Evolutionary conservation across 2,113 vertebrate species (phyloP), one percentile per base, ranked within the genome.

Genomic region (Gopherus evgoodei): DNA sequence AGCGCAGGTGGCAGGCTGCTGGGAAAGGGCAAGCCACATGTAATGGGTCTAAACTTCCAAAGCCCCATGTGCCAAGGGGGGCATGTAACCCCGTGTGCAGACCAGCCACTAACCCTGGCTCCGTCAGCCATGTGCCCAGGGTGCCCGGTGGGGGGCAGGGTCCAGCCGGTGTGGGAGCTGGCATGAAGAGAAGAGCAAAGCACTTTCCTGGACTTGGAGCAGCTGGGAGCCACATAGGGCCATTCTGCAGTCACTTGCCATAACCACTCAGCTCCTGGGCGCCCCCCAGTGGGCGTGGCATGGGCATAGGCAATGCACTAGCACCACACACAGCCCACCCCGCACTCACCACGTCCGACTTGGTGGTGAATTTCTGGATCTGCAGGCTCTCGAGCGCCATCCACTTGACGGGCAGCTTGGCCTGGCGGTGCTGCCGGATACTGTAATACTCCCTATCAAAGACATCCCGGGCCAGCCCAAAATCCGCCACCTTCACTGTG

Each of bases 371-470:
- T 91, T 99, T 99, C 96, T 99, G 99, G 19, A 99, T 99, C 98
- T 99, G 99, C 79, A 99, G 98, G 96, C 99, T 99, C 97, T 99
- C 99, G 13, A 99, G 98, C 0, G 99, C 99, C 99, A 99, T 99
- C 99, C 99, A 99, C 87, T 99, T 99, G 89, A 99, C 99, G 0
- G 99, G 99, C 19, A 99, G 97, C 97, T 99, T 99, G 62, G 99
- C 98, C 0, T 98, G 99, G 87, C 97, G 98, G 92, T 99, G 99
- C 89, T 97, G 98, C 69, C 89, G 98, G 62, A 99, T 90, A 54
- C 99, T 99, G 96, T 99, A 99, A 97, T 99, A 99, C 57, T 99
- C 99, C 95, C 99, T 99, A 96, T 99, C 99, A 10, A 99, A 98
- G 72, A 99, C 96, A 1, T 99, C 99, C 42, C 99, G 98, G 0